phyloP scores from a whole-genome alignment of 2,888 invertebrate genomes.

The Patella ulyssiponensis region DNA sequence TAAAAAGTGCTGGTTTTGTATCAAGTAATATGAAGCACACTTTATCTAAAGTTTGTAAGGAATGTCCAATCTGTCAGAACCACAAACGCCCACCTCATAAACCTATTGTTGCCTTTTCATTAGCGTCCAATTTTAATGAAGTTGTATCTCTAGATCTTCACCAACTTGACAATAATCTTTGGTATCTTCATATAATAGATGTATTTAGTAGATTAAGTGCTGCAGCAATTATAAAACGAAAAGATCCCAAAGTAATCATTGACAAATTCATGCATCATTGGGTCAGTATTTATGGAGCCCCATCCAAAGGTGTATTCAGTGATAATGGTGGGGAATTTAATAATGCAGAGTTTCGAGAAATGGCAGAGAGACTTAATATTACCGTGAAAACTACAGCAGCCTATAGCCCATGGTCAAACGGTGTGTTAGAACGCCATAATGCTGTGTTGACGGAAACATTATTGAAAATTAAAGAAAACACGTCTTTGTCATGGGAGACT shows the following conservation, averaged over 20 bases:
- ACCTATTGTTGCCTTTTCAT: conserved; percentile 18
- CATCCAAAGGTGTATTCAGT: conserved; percentile 15
- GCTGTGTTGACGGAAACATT: conserved; percentile 22
- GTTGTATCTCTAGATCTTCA: too few relatives aligned
- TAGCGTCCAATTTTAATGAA: conserved; percentile 17
- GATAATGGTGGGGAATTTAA: conserved; percentile 24
- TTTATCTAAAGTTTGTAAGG: background rate
- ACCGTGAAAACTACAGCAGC: conserved; percentile 27
- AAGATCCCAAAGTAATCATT: conserved; percentile 2
- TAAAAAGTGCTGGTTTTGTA: conserved; percentile 5
- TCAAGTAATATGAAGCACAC: conserved; percentile 11
- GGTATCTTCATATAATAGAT: conserved; percentile 24
- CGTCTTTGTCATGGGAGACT: conserved; percentile 19
- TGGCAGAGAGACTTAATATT: conserved; percentile 22
- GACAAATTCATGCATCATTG: conserved; percentile 25
- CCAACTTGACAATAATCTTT: background rate
- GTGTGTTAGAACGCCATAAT: conserved; percentile 23
- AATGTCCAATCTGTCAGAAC: conserved; percentile 4
- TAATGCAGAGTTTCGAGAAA: conserved; percentile 16
- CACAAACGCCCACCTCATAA: conserved; percentile 11
- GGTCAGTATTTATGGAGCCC: conserved; percentile 28
- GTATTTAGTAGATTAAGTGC: conserved; percentile 14
- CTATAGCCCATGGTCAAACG: conserved; percentile 31
- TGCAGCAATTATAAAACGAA: conserved; percentile 19
- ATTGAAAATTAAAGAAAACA: conserved; percentile 21